Evolutionary conservation across 2,113 vertebrate genomes (phyloP).

Genomic region (Saccopteryx bilineata): DNA sequence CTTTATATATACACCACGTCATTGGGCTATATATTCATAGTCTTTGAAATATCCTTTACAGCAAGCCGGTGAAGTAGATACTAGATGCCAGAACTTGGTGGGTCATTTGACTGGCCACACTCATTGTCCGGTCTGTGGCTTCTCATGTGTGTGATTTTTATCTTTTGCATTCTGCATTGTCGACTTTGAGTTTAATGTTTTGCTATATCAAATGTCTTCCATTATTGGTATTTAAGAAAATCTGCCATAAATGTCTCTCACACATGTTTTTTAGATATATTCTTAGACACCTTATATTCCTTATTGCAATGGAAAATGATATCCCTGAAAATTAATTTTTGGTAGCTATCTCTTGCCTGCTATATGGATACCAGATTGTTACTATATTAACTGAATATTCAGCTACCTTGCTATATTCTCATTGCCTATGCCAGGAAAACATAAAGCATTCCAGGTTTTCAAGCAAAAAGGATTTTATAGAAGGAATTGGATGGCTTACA

Average conservation of each 20-base stretch:
- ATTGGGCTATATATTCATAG: neutral
- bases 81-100: neutral
- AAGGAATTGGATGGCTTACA: neutral
- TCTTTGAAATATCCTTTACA: neutral
- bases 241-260: slow-evolving; percentile 4
- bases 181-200: slow-evolving; percentile 46
- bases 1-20: neutral
- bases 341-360: neutral
- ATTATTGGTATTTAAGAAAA: neutral
- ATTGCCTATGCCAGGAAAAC: neutral
- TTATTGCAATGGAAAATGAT: slow-evolving; percentile 40
- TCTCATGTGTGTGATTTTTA: slow-evolving; percentile 14
- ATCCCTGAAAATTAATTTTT: slow-evolving; percentile 60
- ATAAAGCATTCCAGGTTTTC: slow-evolving; percentile 39
- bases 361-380: slow-evolving; percentile 20
- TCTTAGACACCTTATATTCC: neutral
- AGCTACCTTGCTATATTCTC: neutral
- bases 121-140: neutral
- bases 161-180: neutral
- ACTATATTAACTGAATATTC: slow-evolving; percentile 31
- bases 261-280: neutral
- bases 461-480: slow-evolving; percentile 15
- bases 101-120: neutral
- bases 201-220: slow-evolving; percentile 21
- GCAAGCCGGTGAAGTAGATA: neutral